Evolutionary conservation across 1,140 invertebrate species (phyloP), one percentile per base, ranked within the genome.

Genomic region (Temnothorax curvispinosus): DNA sequence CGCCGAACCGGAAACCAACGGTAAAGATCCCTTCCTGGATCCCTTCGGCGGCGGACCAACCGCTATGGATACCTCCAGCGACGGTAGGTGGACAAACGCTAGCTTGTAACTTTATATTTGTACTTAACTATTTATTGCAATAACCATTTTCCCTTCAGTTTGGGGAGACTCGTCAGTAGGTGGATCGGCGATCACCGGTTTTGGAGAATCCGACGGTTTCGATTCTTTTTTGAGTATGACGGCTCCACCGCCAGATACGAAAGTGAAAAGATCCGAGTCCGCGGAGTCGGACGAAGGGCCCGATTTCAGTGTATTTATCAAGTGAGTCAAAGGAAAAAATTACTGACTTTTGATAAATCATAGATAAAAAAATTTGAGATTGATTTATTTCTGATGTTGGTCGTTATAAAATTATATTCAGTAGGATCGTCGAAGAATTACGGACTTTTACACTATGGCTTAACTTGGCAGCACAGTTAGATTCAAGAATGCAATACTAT

Each of bases 181-280:
- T 6, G 95, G 96, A 15, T 94, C 92, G 2, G 95, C 95, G 18
- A 88, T 94, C 1, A 95, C 95, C 52, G 97, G 97, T 1, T 97
- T 98, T 80, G 96, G 96, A 7, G 96, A 97, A 81, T 96, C 96
- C n/a, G 97, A 98, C 71, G 96, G 96, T 50, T 98, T 98, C 92
- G 98, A 99, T 93, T 96, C 97, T 3, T 99, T 99, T 95, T 94
- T 98, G 58, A 97, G 97, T 15, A 96, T 98, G 96, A 97, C 97
- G 80, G 97, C 97, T 56, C 97, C 97, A 64, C 97, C 96, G 0
- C 95, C 96, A 8, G 96, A 96, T 18, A 91, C 95, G 56, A 95
- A 93, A 47, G 92, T 97, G 3, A 96, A 96, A n/a, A 96, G 97
- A 92, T 95, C 95, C 50, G 96, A 96, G 18, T 98, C 97, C 0